phyloP scores from a whole-genome alignment of 2,888 invertebrate species.

The Caenorhabditis parvicauda region DNA sequence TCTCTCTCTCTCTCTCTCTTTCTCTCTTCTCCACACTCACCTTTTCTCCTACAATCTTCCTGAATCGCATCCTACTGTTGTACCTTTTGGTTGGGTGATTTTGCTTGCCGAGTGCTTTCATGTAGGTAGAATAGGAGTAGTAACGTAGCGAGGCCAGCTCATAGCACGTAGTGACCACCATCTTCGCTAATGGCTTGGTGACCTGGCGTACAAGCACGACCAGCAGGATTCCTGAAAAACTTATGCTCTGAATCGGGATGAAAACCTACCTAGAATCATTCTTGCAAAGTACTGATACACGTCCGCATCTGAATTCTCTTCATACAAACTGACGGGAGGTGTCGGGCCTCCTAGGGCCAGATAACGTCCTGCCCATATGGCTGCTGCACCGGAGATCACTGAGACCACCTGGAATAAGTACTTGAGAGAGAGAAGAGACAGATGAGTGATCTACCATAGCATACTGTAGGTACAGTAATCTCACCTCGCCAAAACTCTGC shows the following conservation, averaged over 20 bases:
- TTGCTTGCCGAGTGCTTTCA: conserved; percentile 14
- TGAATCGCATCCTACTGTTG: conserved; percentile 26
- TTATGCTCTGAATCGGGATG: too few species aligned
- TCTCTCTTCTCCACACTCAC: conserved; percentile 15
- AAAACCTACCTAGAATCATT: conserved; percentile 22
- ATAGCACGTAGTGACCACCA: conserved; percentile 15
- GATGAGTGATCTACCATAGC: too few species aligned
- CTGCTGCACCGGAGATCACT: conserved; percentile 21
- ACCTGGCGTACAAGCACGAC: conserved; percentile 15
- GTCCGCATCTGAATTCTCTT: conserved; percentile 12
- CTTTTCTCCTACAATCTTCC: conserved; percentile 22
- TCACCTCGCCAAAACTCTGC: conserved; percentile 35
- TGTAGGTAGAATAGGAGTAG: conserved; percentile 33
- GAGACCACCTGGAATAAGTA: conserved; percentile 16
- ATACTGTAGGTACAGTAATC: neutral
- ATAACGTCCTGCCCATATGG: conserved; percentile 21
- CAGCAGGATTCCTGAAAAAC: conserved; percentile 15
- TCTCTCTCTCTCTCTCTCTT: conserved; percentile 4
- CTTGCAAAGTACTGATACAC: conserved; percentile 7
- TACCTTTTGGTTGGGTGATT: conserved; percentile 35
- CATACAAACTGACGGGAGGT: conserved; percentile 13
- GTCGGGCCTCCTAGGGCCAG: conserved; percentile 9
- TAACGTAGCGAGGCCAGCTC: conserved; percentile 11
- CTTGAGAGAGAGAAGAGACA: neutral
- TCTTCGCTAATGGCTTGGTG: conserved; percentile 15